phyloP scores from a whole-genome alignment of 2,888 invertebrate species.

The Drosophila histrio region DNA sequence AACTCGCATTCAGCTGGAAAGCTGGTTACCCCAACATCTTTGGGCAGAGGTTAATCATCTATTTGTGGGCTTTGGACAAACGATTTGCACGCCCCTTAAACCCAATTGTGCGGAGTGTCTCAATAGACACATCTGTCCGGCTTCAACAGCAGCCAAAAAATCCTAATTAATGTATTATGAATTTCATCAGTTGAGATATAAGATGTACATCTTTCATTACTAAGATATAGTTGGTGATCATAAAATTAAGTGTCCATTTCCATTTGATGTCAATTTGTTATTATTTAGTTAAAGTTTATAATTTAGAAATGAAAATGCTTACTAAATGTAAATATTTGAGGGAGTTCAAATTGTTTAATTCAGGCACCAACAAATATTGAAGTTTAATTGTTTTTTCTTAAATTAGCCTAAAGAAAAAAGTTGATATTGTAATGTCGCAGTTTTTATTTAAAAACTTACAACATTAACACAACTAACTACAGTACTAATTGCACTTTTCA shows the following conservation, averaged over 20 bases:
- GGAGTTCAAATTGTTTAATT: too few relatives aligned
- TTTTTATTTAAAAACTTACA: too few relatives aligned
- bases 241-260: too few relatives aligned
- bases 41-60: slow-evolving; percentile 96
- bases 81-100: slow-evolving; percentile 91
- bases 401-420: too few relatives aligned
- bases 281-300: neutral
- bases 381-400: too few relatives aligned
- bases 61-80: slow-evolving; percentile 99
- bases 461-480: too few relatives aligned
- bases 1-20: slow-evolving; percentile 92
- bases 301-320: neutral
- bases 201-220: neutral
- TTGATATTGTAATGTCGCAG: too few relatives aligned
- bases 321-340: too few relatives aligned
- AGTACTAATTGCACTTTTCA: too few relatives aligned
- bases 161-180: neutral
- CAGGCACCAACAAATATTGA: too few relatives aligned
- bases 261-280: neutral
- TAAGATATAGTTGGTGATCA: too few relatives aligned
- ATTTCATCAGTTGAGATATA: neutral
- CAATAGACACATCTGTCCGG: slow-evolving; percentile 92
- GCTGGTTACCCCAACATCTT: slow-evolving; percentile 93
- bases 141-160: slow-evolving; percentile 25
- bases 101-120: slow-evolving; percentile 94